Evolutionary conservation across 2,113 vertebrate species (phyloP).

Genomic region (Dendrocopos noguchii): DNA sequence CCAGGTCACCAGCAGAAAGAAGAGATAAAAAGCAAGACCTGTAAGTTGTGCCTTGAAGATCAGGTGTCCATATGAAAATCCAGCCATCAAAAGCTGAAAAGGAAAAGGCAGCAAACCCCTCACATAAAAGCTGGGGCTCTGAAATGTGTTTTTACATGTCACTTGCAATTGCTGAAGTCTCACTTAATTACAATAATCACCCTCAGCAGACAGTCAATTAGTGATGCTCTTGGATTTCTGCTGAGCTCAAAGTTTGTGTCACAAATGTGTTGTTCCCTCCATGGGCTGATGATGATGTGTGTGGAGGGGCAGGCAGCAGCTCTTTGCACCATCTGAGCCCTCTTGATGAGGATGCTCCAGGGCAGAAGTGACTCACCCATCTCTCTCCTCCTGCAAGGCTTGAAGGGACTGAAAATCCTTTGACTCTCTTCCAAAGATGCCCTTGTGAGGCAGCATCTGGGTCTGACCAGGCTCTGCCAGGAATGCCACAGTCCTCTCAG

Average conservation of each 20-base stretch:
- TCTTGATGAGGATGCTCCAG: neutral
- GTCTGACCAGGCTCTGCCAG: neutral
- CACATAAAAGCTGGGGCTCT: rapidly evolving
- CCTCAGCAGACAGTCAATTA: neutral
- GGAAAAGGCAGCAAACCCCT: neutral
- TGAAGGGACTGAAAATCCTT: neutral
- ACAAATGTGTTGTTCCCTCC: rapidly evolving
- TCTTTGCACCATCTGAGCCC: neutral
- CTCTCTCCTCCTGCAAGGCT: neutral
- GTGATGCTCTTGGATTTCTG: neutral
- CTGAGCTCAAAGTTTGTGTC: neutral
- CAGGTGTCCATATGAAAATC: rapidly evolving
- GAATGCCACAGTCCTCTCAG: neutral
- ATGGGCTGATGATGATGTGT: neutral
- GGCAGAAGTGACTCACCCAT: neutral
- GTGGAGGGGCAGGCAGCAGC: no score
- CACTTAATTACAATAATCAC: constrained; percentile 21
- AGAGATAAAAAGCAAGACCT: neutral
- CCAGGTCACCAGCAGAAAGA: neutral
- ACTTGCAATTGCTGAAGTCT: neutral
- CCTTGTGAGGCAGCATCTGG: neutral
- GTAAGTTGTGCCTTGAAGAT: rapidly evolving
- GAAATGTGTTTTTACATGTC: neutral
- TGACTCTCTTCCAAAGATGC: neutral
- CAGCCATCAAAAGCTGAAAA: rapidly evolving